Evolutionary conservation across 2,113 vertebrate species (phyloP).

Genomic region (Piprites chloris): DNA sequence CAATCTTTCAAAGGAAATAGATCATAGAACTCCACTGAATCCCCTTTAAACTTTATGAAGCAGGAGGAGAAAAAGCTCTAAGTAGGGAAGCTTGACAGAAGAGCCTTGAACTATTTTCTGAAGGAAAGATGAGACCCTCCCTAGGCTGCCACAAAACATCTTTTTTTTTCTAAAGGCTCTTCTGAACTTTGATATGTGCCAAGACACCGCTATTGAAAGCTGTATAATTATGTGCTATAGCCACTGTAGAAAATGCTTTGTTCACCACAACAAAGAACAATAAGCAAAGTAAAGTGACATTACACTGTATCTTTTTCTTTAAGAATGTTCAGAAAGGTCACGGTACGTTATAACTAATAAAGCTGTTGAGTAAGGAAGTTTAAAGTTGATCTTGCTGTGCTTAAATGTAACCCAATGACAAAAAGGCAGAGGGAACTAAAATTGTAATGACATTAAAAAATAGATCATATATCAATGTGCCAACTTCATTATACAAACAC

Average conservation of each 20-base stretch:
- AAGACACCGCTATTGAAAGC: slow-evolving; percentile 87
- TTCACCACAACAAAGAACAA: slow-evolving; percentile 86
- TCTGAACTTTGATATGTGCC: slow-evolving; percentile 86
- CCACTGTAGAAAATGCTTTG: slow-evolving; percentile 84
- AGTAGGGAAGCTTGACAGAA: slow-evolving; percentile 90
- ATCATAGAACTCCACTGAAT: slow-evolving; percentile 89
- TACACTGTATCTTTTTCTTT: slow-evolving; percentile 84
- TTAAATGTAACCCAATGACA: slow-evolving; percentile 78
- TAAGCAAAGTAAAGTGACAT: slow-evolving; percentile 84
- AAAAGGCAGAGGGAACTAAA: slow-evolving; percentile 74
- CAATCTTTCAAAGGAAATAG: slow-evolving; percentile 87
- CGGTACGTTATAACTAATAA: slow-evolving; percentile 79
- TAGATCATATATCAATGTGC: slow-evolving; percentile 67
- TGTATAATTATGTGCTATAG: slow-evolving; percentile 85
- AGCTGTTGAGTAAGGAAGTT: slow-evolving; percentile 83
- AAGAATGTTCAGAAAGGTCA: slow-evolving; percentile 84
- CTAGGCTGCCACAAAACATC: slow-evolving; percentile 92
- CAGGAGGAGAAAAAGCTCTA: slow-evolving; percentile 86
- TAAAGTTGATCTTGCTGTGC: slow-evolving; percentile 78
- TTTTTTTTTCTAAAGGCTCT: slow-evolving; percentile 87
- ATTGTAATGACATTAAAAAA: slow-evolving; percentile 77
- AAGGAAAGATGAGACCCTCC: slow-evolving; percentile 96
- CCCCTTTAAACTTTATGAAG: slow-evolving; percentile 92
- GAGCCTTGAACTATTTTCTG: slow-evolving; percentile 92
- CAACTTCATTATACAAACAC: slow-evolving; percentile 74